Percentiles rank a stretch among this genome's conserved stretches.
These are phyloP conservation scores for Galerucella pusilla DNA, from an alignment of 2,888 invertebrate genomes.

Conservation along the genomic window DNA sequence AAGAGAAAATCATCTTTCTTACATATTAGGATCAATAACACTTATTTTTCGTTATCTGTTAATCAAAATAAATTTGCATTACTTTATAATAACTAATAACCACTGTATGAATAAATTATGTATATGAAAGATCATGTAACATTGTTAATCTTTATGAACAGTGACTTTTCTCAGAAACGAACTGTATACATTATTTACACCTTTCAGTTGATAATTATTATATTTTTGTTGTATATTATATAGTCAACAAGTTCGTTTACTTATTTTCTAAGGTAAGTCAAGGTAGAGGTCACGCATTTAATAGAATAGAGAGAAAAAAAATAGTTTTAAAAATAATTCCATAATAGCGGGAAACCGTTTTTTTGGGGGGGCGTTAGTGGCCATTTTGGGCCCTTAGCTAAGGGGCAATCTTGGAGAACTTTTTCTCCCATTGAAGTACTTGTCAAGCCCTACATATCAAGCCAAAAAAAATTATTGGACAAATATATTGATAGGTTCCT, in stretches of 20 bases:
- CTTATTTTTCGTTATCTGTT: too few species aligned
- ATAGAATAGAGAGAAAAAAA: background rate
- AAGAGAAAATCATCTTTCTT: too few species aligned
- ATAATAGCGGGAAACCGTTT: background rate
- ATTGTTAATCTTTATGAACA: background rate
- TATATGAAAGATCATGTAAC: background rate
- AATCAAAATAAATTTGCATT: background rate
- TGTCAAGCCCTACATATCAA: too few species aligned
- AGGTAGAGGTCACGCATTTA: background rate
- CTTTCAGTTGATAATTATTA: background rate
- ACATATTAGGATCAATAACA: too few species aligned
- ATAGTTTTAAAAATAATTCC: background rate
- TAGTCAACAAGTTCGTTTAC: conserved; percentile 1
- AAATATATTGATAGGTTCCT: too few species aligned
- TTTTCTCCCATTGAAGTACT: too few species aligned
- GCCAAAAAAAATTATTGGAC: too few species aligned
- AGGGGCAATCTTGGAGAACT: too few species aligned
- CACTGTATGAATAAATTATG: background rate
- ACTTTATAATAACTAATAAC: background rate
- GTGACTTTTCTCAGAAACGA: conserved; percentile 1
- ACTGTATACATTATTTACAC: conserved; percentile 3
- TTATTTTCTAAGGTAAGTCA: conserved; percentile 6
- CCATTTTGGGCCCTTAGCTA: too few species aligned
- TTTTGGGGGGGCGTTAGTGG: too few species aligned
- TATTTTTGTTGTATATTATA: background rate